Evolutionary conservation across 2,113 vertebrate species (phyloP).

Genomic region (Carollia perspicillata): DNA sequence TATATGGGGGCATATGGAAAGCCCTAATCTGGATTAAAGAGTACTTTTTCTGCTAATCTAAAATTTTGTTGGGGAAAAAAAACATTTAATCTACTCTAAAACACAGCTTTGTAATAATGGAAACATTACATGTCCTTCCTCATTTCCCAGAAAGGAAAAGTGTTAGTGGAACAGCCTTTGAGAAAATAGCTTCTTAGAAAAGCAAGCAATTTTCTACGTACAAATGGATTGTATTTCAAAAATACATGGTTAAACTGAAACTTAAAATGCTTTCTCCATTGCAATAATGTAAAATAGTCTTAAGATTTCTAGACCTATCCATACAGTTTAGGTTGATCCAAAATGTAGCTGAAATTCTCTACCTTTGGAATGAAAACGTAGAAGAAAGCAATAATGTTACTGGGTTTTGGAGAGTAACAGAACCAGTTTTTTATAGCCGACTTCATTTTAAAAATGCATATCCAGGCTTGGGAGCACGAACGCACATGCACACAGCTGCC

Average conservation of each 20-base stretch:
- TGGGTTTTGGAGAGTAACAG: neutral
- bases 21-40: neutral
- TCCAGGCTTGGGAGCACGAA: too few species aligned
- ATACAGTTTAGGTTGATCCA: conserved; percentile 11
- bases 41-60: neutral
- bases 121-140: neutral
- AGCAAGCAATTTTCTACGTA: neutral
- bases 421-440: neutral
- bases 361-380: neutral
- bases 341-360: neutral
- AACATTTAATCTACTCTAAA: neutral
- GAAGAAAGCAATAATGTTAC: neutral
- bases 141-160: neutral
- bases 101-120: neutral
- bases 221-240: conserved; percentile 2
- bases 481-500: neutral
- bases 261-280: neutral
- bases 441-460: neutral
- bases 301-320: neutral
- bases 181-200: conserved; percentile 38
- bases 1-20: neutral
- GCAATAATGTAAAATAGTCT: neutral
- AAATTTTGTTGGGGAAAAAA: neutral
- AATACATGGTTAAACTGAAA: conserved; percentile 29
- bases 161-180: neutral